These are phyloP conservation scores for Mythimna ferrago DNA, from an alignment of 2,888 invertebrate species.

Conservation along the genomic window DNA sequence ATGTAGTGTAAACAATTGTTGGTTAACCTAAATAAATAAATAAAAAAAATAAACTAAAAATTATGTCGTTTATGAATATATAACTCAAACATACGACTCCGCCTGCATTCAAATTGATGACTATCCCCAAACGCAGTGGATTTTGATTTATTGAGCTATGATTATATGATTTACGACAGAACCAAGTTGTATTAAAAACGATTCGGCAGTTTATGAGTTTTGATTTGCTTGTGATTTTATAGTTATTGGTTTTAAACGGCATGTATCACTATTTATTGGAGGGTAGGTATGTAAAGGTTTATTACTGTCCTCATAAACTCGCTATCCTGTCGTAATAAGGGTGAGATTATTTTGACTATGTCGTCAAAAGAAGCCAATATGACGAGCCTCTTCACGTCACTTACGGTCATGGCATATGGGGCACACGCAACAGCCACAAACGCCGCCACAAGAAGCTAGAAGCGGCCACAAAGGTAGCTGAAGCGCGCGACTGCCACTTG, in stretches of 20 bases:
- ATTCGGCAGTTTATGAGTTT: constrained; percentile 15
- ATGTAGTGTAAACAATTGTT: no score
- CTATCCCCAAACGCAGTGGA: not conserved
- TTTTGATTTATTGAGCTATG: constrained; percentile 23
- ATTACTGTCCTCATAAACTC: not conserved
- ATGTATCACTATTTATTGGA: not conserved
- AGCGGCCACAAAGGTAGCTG: no score
- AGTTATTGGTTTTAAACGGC: constrained; percentile 11
- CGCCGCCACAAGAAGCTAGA: no score
- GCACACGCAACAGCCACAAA: no score
- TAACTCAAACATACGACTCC: constrained; percentile 17
- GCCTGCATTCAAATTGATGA: constrained; percentile 24
- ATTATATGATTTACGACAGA: constrained; percentile 22
- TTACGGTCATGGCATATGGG: no score
- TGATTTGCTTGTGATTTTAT: constrained; percentile 20
- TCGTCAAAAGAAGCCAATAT: not conserved
- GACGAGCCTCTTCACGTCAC: not conserved
- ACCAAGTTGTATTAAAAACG: constrained; percentile 32
- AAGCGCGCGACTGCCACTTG: no score
- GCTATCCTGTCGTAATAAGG: not conserved
- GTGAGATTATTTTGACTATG: not conserved
- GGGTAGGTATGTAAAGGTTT: not conserved
- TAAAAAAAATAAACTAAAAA: no score
- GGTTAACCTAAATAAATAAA: no score
- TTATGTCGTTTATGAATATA: no score